phyloP scores from a whole-genome alignment of 2,113 vertebrate genomes.

The rat (Rattus norvegicus) region GRCr8 NC_086032.1:28905501-28906000 shows the following conservation, averaged over 20 bases:
- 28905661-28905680: not conserved
- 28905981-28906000: not conserved
- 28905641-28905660: not conserved
- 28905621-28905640: not conserved
- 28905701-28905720: not conserved
- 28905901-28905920: not conserved
- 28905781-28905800: not conserved
- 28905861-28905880: not conserved
- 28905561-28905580: not conserved
- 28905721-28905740: not conserved
- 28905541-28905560: not conserved
- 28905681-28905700: not conserved
- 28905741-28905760: not conserved
- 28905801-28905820: not conserved
- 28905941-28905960: not conserved
- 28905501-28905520: too few relatives aligned
- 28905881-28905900: not conserved
- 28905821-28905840: not conserved
- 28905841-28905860: not conserved
- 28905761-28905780: not conserved
- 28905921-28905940: not conserved
- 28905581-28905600: not conserved
- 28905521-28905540: too few relatives aligned
- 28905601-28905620: not conserved
- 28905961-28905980: not conserved